Conservation (phyloP, 2,113 vertebrate genomes). For the Macrotus californicus region DNA sequence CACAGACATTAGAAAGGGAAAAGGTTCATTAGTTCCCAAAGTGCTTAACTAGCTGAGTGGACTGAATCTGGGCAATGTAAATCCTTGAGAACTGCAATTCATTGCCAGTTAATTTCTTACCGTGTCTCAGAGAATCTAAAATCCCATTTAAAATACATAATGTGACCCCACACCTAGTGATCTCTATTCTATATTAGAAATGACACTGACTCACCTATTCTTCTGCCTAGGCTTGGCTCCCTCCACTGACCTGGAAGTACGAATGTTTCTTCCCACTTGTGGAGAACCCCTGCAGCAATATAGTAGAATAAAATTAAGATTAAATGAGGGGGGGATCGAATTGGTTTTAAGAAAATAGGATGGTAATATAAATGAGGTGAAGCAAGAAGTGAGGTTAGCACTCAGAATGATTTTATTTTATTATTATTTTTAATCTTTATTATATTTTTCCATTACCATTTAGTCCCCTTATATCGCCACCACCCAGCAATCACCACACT, state of each 20-base stretch:
- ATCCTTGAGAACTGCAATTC: neutral
- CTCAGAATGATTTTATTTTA: neutral
- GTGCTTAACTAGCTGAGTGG: neutral
- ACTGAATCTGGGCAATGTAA: neutral
- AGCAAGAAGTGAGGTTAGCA: neutral
- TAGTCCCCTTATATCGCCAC: no score
- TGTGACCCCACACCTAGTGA: neutral
- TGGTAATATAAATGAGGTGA: neutral
- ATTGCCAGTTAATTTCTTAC: neutral
- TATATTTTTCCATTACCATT: no score
- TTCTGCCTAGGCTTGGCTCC: neutral
- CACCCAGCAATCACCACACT: no score
- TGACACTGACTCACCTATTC: neutral
- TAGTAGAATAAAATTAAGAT: constrained; percentile 11
- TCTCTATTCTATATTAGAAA: neutral
- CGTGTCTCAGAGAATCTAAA: neutral
- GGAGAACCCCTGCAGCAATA: neutral
- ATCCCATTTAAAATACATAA: neutral
- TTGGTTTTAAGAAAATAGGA: neutral
- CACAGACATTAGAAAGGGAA: neutral
- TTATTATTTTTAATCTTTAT: no score
- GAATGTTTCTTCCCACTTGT: neutral
- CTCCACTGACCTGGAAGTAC: neutral
- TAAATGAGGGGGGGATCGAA: neutral
- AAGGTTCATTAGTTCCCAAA: neutral